Evolutionary conservation across 2,113 vertebrate species (phyloP).

Genomic region (Ammospiza caudacuta): DNA sequence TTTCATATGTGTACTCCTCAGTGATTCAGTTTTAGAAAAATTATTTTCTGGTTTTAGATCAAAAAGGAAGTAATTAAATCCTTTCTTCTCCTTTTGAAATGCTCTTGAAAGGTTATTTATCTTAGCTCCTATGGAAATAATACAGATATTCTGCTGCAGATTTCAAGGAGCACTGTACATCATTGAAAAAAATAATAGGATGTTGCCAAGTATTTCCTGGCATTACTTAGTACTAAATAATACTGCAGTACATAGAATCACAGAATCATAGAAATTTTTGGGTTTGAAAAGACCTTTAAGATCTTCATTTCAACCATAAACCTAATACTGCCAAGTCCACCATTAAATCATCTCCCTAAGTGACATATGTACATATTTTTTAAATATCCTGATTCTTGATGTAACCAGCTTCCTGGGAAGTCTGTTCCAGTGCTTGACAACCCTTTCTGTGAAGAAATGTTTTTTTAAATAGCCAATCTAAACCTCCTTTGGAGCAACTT

Average conservation of each 20-base stretch:
- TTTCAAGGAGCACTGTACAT: not conserved
- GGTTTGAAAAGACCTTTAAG: not conserved
- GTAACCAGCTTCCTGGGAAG: not conserved
- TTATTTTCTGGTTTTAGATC: slow-evolving; percentile 26
- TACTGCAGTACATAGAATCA: not conserved
- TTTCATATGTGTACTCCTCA: not conserved
- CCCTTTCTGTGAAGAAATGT: not conserved
- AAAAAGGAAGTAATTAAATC: not conserved
- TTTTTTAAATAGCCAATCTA: not conserved
- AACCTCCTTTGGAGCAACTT: not conserved
- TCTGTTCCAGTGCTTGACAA: not conserved
- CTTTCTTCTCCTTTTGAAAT: not conserved
- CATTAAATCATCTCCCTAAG: not conserved
- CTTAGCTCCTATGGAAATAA: slow-evolving; percentile 39
- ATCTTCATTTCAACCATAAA: not conserved
- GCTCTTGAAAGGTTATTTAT: slow-evolving; percentile 41
- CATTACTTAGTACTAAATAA: slow-evolving; percentile 8
- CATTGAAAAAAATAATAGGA: not conserved
- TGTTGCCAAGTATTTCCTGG: slow-evolving; percentile 27
- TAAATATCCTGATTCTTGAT: not conserved
- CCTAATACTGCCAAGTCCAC: not conserved
- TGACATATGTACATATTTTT: not conserved
- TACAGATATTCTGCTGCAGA: slow-evolving; percentile 41
- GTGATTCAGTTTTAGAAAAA: not conserved
- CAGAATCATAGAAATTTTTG: not conserved